Base-by-base conservation (phyloP, 1,140 invertebrate species). In the Scaptomyza montana region DNA sequence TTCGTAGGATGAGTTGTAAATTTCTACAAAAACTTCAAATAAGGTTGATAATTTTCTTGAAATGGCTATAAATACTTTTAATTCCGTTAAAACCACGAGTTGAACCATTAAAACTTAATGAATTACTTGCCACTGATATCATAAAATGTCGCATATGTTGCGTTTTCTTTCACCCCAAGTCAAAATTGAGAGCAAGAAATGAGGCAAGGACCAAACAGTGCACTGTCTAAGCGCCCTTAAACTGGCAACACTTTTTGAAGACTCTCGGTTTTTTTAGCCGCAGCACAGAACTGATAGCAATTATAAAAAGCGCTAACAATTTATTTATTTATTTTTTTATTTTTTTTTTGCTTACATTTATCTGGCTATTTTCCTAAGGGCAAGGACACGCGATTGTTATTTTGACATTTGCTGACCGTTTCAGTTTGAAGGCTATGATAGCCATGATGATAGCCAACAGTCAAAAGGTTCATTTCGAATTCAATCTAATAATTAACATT, bases 401-500 rank as follows among this genome's bases (percentile, higher is more conserved):
- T 80, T 50, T 50, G 46, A 71, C 71, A 81, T 73, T 81, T 78
- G 67, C 78, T 87, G 82, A 87, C 82, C 82, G 76, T 78, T 78
- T 75, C 55, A 70, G 56, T 56, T 69, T 74, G 36, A 55, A 28
- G 21, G 21, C 39, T 1, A 16, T 33, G 43, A 66, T 45, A 54
- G 41, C 39, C n/a, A 5, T 54, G 39, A 69, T 33, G 28, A 66
- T 36, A 54, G 41, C 39, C n/a, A 10, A 57, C 30, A 69, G 77
- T 57, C 49, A 30, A 73, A 47, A 72, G 67, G 77, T 66, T 80
- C 73, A 89, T 87, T 84, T 59, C 60, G 60, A 84, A 87, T 89
- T 87, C 84, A 80, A 84, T 89, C 85, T 89, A 75, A 89, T 89
- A 89, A 89, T 89, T 89, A 89, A 89, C 84, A 89, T 74, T 70